These are phyloP conservation scores for Patella depressa DNA, from an alignment of 2,888 invertebrate genomes.

Conservation along the genomic window DNA sequence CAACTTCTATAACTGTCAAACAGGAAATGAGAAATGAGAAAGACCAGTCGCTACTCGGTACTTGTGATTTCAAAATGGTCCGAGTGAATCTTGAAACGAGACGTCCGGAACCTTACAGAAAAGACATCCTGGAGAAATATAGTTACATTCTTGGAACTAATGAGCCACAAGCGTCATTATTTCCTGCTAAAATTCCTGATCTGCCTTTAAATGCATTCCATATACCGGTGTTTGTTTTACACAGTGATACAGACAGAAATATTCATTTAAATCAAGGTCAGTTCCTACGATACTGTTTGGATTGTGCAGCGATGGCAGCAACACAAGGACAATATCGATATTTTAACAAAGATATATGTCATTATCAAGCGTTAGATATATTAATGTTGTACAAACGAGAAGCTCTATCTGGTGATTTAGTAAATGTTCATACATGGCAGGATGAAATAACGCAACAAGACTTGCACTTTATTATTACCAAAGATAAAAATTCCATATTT, in stretches of 20 bases:
- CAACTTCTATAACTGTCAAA: neutral
- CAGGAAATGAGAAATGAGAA: neutral
- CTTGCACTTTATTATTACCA: neutral
- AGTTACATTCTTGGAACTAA: neutral
- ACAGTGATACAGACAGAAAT: neutral
- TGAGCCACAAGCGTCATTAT: neutral
- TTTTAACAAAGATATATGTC: neutral
- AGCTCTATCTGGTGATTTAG: neutral
- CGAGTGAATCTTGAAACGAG: neutral
- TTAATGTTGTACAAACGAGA: neutral
- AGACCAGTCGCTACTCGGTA: neutral
- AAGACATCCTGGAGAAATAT: neutral
- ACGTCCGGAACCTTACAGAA: neutral
- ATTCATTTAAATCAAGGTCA: conserved; percentile 1
- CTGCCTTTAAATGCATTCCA: neutral
- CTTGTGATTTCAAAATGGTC: neutral
- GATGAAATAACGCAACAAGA: neutral
- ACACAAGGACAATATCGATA: neutral
- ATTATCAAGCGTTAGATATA: neutral
- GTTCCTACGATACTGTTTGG: neutral
- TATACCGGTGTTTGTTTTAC: neutral
- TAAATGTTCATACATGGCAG: conserved; percentile 6
- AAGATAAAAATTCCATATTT: neutral
- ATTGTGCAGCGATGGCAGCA: conserved; percentile 3
- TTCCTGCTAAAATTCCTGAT: neutral